Conservation (phyloP, 92 coral and sea anemone genomes). For the Bergia sp. region DNA sequence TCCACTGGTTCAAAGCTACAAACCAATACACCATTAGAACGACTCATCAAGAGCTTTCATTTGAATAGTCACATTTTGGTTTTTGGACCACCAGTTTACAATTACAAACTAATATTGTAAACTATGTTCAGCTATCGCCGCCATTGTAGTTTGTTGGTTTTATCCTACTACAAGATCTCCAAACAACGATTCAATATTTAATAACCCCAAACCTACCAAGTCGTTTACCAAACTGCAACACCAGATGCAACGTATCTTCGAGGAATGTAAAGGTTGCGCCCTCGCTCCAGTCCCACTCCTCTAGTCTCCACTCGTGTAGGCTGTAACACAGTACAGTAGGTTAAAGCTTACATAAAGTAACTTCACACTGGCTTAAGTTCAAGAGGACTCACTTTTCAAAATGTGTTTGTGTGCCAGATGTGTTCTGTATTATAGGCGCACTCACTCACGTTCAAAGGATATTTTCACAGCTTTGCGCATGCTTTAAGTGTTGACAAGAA, state of each 20-base stretch:
- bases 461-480: no score
- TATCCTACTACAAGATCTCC: background rate
- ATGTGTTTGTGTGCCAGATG: background rate
- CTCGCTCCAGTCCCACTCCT: conserved; percentile 53
- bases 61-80: no score
- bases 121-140: no score
- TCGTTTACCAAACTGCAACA: conserved; percentile 38
- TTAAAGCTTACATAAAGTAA: background rate
- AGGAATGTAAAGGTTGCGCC: conserved; percentile 56
- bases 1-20: no score
- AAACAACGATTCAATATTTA: background rate
- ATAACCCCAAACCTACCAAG: background rate
- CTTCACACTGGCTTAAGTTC: background rate
- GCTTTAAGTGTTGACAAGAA: no score
- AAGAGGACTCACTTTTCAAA: background rate
- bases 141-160: background rate
- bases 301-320: conserved; percentile 60
- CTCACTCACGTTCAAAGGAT: no score
- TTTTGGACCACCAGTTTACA: no score
- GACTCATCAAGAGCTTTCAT: no score
- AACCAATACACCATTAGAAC: no score
- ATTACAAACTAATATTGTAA: no score
- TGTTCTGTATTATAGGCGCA: no score
- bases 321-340: conserved; percentile 9
- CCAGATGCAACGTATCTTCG: conserved; percentile 40